Evolutionary conservation across 1,140 invertebrate genomes (phyloP).

Genomic region (Nasonia longicornis): DNA sequence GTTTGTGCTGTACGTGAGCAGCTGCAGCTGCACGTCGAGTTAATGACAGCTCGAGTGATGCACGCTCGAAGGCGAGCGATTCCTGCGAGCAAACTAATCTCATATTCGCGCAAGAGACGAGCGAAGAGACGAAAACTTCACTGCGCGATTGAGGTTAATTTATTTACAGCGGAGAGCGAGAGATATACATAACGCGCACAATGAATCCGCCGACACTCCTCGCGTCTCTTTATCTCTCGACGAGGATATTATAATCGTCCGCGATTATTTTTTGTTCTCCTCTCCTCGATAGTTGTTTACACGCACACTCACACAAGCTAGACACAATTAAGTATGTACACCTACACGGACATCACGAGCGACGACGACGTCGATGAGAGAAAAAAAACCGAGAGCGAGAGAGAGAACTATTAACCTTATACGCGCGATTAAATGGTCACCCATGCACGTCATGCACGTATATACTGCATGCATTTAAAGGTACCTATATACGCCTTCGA

Average conservation of each 20-base stretch:
- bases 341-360: too few relatives aligned
- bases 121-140: not conserved
- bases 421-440: too few relatives aligned
- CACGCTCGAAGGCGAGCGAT: not conserved
- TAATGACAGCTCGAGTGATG: not conserved
- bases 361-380: too few relatives aligned
- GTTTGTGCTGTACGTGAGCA: not conserved
- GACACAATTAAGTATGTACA: too few relatives aligned
- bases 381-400: too few relatives aligned
- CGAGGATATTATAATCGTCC: not conserved
- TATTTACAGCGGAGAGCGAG: not conserved
- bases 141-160: constrained; percentile 10
- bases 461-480: not conserved
- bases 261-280: not conserved
- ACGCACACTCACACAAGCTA: not conserved
- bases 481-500: not conserved
- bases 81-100: not conserved
- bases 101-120: not conserved
- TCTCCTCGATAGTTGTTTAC: not conserved
- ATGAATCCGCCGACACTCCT: not conserved
- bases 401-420: too few relatives aligned
- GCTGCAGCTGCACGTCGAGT: not conserved
- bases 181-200: not conserved
- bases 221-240: not conserved
- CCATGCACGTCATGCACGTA: not conserved